Percentiles rank a stretch among this genome's conserved stretches.
phyloP scores from a whole-genome alignment of 2,113 vertebrate genomes.

The Ochotona princeps region DNA sequence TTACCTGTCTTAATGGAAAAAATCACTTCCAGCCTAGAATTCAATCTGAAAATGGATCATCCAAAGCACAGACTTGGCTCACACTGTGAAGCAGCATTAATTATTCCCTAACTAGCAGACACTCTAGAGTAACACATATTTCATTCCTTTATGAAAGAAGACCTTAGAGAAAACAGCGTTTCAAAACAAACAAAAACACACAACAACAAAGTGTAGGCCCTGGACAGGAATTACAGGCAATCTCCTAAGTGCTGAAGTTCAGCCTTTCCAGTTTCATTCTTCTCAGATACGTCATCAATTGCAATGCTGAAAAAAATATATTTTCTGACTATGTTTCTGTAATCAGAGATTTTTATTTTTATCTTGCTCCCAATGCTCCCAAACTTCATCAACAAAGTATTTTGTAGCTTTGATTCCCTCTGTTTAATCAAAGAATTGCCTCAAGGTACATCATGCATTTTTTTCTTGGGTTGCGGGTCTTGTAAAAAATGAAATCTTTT shows the following conservation, averaged over 20 bases:
- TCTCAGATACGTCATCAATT: conserved; percentile 8
- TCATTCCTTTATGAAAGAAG: neutral
- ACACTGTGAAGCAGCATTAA: conserved; percentile 15
- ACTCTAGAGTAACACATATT: neutral
- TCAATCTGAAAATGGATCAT: conserved; percentile 57
- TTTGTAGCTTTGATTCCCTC: neutral
- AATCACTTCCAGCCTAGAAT: conserved; percentile 1
- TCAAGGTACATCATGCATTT: neutral
- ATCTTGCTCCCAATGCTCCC: neutral
- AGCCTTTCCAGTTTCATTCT: conserved; percentile 42
- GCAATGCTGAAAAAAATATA: neutral
- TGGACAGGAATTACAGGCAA: conserved; percentile 60
- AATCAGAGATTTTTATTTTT: neutral
- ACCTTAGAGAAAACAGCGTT: conserved; percentile 35
- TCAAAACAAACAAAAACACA: neutral
- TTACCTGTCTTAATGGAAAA: conserved; percentile 8
- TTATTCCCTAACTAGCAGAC: neutral
- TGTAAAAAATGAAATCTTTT: neutral
- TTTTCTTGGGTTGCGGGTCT: neutral
- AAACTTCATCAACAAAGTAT: neutral
- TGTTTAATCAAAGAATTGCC: neutral
- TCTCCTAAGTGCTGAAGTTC: conserved; percentile 39
- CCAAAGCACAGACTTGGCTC: conserved; percentile 21
- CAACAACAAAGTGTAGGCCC: neutral
- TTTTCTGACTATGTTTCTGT: neutral